phyloP scores from a whole-genome alignment of 2,888 invertebrate species.

The Seira ritae region DNA sequence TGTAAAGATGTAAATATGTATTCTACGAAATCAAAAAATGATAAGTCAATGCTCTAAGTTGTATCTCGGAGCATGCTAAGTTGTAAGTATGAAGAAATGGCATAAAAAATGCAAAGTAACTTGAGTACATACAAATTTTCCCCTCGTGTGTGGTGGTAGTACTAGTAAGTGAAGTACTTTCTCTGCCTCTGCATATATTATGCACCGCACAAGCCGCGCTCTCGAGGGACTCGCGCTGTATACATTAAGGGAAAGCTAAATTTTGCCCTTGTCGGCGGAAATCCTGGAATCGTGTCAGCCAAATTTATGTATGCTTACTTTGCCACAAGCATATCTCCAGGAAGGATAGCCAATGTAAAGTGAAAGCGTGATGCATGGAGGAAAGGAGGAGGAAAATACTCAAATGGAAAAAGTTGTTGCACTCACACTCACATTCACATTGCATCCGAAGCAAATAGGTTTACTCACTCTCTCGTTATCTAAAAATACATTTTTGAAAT shows the following conservation, averaged over 20 bases:
- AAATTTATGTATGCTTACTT: conserved; percentile 54
- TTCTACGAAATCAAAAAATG: too few species aligned
- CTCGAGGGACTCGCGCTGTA: conserved; percentile 36
- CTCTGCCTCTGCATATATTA: conserved; percentile 30
- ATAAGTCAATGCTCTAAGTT: too few species aligned
- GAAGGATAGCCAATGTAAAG: neutral
- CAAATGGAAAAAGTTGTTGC: neutral
- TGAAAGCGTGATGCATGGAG: neutral
- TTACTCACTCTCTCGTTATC: too few species aligned
- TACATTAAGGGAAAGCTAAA: conserved; percentile 41
- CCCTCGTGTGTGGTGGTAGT: too few species aligned
- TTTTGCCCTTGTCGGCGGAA: conserved; percentile 52
- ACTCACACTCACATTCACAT: neutral
- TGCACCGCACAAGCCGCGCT: conserved; percentile 39
- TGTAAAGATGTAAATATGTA: too few species aligned
- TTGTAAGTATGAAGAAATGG: too few species aligned
- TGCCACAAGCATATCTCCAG: conserved; percentile 40
- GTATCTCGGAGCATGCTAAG: too few species aligned
- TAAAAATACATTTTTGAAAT: too few species aligned
- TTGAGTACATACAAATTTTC: too few species aligned
- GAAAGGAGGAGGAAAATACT: neutral
- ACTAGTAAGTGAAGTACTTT: too few species aligned
- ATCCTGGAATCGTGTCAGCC: conserved; percentile 46
- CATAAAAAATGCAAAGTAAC: too few species aligned
- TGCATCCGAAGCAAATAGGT: too few species aligned